Evolutionary conservation across 2,113 vertebrate genomes (phyloP), one percentile per base, ranked within the genome.

Genomic region (Siniperca chuatsi): DNA sequence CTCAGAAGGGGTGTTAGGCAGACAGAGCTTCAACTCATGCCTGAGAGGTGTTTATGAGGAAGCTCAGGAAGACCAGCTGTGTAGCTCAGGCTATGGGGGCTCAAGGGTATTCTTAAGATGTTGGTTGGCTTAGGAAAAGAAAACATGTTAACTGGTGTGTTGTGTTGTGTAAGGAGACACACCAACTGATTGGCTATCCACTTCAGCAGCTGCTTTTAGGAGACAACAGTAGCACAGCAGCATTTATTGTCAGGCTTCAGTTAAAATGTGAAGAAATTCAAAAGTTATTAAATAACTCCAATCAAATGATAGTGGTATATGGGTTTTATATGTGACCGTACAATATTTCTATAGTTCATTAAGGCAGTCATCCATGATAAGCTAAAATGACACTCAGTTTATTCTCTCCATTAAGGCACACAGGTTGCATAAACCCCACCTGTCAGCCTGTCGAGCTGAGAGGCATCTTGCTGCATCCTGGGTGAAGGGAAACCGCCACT

Each of bases 321-420:
- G 37, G 66, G 37, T 75, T 78, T 75, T 57, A 67, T 78, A 81
- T 29, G 65, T 78, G 82, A 83, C 61, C 8, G 3, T 64, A 10
- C 67, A 79, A 82, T 83, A 60, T 77, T 84, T 87, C 69, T 86
- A 61, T 69, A 78, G 72, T 89, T 91, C 87, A 89, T 92, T 89
- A 92, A 75, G 73, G 88, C 78, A 73, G 52, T 89, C 89, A 73
- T 83, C 83, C 78, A 0, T 75, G 84, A 65, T 85, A 87, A 89
- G 79, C 76, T 77, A 50, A 91, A 90, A 90, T 92, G 85, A 92
- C 92, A 93, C 80, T 78, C 84, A 83, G 89, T 93, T 90, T 92
- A 89, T 92, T 92, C 75, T 82, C 58, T 78, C 71, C 62, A 89
- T 90, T 89, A 87, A 72, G 69, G 74, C 62, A 50, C 52, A 42